Percentiles rank a stretch among this genome's conserved stretches.
Conservation (phyloP, 2,797 vertebrate species). For the Phalanger gymnotis region DNA sequence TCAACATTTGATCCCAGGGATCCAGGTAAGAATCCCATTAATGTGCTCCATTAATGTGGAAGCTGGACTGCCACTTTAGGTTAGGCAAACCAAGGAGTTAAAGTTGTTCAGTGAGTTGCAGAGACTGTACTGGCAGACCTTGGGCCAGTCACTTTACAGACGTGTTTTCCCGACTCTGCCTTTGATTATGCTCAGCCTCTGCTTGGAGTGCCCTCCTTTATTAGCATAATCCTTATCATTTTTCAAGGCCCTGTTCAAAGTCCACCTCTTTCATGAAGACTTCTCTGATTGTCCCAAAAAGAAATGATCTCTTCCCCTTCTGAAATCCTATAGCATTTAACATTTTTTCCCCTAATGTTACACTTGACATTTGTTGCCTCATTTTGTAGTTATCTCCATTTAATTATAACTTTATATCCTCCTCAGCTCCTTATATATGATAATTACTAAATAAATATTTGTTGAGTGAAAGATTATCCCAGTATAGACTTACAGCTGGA, state of each 20-base stretch:
- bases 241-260: not conserved
- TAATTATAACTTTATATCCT: not conserved
- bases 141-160: not conserved
- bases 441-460: not conserved
- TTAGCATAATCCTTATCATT: not conserved
- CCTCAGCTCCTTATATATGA: not conserved
- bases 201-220: not conserved
- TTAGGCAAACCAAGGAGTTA: not conserved
- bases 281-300: not conserved
- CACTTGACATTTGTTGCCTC: not conserved
- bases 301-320: not conserved
- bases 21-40: not conserved
- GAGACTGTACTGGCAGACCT: not conserved
- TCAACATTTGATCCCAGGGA: not conserved
- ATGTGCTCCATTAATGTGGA: not conserved
- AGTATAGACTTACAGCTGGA: not conserved
- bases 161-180: not conserved
- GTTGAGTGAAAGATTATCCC: not conserved
- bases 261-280: not conserved
- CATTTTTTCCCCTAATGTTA: not conserved
- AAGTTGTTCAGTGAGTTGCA: not conserved
- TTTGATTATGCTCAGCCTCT: not conserved
- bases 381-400: not conserved
- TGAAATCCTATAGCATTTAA: not conserved
- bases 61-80: not conserved